Evolutionary conservation across 2,888 invertebrate species (phyloP).

Genomic region (Stenichneumon culpator): DNA sequence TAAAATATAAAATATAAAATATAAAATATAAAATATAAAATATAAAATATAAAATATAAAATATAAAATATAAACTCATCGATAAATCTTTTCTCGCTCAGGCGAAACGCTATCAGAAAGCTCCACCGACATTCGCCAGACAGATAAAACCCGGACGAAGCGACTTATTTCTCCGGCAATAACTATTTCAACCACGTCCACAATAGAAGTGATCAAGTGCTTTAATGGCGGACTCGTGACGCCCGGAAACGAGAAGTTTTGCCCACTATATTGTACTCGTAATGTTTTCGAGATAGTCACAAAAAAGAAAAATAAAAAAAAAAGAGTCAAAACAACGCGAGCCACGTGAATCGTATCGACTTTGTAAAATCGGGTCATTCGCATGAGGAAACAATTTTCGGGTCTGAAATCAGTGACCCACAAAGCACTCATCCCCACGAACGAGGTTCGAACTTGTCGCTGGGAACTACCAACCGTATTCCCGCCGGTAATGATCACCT

Average conservation of each 20-base stretch:
- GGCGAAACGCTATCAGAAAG: background rate
- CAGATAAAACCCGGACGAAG: constrained; percentile 3
- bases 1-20: no score
- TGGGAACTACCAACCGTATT: background rate
- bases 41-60: no score
- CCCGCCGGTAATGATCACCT: background rate
- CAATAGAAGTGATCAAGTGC: constrained; percentile 29
- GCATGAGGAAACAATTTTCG: constrained; percentile 42
- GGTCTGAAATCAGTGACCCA: constrained; percentile 46
- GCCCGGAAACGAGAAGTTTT: background rate
- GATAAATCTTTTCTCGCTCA: constrained; percentile 25
- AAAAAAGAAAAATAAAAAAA: background rate
- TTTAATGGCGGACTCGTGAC: constrained; percentile 7
- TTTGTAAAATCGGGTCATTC: constrained; percentile 41
- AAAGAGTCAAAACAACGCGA: constrained; percentile 1
- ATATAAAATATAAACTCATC: background rate
- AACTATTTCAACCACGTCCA: background rate
- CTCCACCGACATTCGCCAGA: background rate
- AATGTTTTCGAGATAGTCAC: background rate
- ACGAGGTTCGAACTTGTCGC: background rate
- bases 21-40: no score
- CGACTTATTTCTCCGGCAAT: constrained; percentile 33
- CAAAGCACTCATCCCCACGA: constrained; percentile 24
- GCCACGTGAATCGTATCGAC: constrained; percentile 9
- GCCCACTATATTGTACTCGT: background rate